Conservation (phyloP, 2,888 invertebrate species). For the Drosophila acutilabella region DNA sequence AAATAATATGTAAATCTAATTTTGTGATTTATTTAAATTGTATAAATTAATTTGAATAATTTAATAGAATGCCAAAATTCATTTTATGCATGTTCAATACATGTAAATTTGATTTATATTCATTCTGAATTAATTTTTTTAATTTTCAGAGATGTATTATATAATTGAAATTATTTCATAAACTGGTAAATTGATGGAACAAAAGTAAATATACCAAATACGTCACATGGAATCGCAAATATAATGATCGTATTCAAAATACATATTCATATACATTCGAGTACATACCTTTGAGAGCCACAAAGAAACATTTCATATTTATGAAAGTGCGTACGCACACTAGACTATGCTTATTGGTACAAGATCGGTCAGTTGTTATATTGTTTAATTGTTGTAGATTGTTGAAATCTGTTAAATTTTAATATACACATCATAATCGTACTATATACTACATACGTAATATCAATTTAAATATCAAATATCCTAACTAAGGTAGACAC, state of each 20-base stretch:
- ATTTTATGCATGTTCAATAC: slow-evolving; percentile 10
- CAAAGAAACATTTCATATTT: background rate
- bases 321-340: background rate
- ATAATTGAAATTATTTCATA: background rate
- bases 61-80: background rate
- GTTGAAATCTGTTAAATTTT: slow-evolving; percentile 41
- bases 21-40: slow-evolving; percentile 36
- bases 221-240: slow-evolving; percentile 7
- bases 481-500: slow-evolving; percentile 15
- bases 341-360: slow-evolving; percentile 4
- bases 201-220: slow-evolving; percentile 21
- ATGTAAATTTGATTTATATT: slow-evolving; percentile 1
- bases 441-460: slow-evolving; percentile 11
- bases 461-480: slow-evolving; percentile 42
- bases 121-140: background rate
- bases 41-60: slow-evolving; percentile 11
- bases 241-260: slow-evolving; percentile 11
- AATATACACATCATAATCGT: slow-evolving; percentile 14
- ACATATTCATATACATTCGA: slow-evolving; percentile 10
- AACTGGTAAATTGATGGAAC: background rate
- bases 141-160: background rate
- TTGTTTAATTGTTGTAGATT: slow-evolving; percentile 13
- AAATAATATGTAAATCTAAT: slow-evolving; percentile 48
- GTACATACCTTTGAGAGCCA: background rate
- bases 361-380: slow-evolving; percentile 30